phyloP scores from a whole-genome alignment of 1,140 invertebrate species.

The Heliconius eleuchia region DNA sequence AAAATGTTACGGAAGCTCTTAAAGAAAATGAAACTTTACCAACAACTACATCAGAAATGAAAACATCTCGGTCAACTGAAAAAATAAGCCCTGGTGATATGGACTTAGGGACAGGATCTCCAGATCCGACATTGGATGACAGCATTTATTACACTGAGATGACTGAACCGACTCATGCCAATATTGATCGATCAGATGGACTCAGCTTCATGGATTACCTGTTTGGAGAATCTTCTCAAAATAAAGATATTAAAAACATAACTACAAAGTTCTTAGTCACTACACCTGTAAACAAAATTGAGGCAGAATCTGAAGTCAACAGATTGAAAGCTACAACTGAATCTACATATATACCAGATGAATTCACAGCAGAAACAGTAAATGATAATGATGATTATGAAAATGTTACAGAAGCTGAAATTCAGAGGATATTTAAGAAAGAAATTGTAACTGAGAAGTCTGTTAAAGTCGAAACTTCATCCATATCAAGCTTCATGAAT shows the following conservation, averaged over 20 bases:
- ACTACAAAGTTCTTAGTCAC: not conserved
- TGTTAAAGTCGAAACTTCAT: conserved; percentile 55
- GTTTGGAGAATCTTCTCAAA: conserved; percentile 57
- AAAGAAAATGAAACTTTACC: not conserved
- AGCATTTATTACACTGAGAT: conserved; percentile 52
- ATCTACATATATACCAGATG: conserved; percentile 65
- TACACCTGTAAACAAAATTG: conserved; percentile 6
- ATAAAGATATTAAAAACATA: conserved; percentile 35
- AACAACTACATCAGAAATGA: conserved; percentile 37
- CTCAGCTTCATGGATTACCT: conserved; percentile 75
- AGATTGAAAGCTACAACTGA: conserved; percentile 63
- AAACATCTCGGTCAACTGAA: conserved; percentile 48
- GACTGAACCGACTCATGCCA: conserved; percentile 52
- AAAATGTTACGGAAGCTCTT: not conserved
- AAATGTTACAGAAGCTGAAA: conserved; percentile 36
- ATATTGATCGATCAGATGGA: conserved; percentile 58
- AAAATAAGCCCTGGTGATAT: conserved; percentile 59
- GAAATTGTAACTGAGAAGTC: conserved; percentile 51
- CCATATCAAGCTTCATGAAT: conserved; percentile 78
- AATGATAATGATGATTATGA: conserved; percentile 42
- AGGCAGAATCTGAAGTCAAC: not conserved
- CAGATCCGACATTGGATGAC: conserved; percentile 64
- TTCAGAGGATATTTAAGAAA: conserved; percentile 30
- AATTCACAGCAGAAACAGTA: conserved; percentile 56
- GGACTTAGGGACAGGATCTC: conserved; percentile 73